Conservation (phyloP, 2,888 invertebrate genomes). For the Halictus quadricinctus region DNA sequence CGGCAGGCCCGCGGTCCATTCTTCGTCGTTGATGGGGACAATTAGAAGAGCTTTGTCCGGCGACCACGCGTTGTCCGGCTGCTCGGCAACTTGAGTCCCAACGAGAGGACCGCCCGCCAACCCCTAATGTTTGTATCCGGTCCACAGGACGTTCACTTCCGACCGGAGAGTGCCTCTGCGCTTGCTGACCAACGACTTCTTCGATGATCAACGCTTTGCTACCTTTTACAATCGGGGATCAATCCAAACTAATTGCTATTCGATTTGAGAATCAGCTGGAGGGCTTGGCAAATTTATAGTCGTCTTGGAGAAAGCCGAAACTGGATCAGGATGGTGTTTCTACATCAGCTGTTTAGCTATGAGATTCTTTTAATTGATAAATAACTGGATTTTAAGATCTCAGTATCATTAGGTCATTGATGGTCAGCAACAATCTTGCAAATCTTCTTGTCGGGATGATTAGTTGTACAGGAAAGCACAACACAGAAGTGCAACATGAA, state of each 20-base stretch:
- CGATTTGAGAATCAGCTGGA: not conserved
- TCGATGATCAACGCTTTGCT: constrained; percentile 23
- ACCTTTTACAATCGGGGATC: not conserved
- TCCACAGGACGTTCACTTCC: constrained; percentile 72
- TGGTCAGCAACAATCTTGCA: too few relatives aligned
- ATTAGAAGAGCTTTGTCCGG: constrained; percentile 79
- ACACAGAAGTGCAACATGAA: too few relatives aligned
- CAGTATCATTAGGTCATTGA: too few relatives aligned
- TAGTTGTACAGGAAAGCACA: too few relatives aligned
- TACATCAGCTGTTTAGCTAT: not conserved
- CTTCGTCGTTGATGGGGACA: constrained; percentile 78
- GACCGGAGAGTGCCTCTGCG: constrained; percentile 54
- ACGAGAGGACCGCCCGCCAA: constrained; percentile 78
- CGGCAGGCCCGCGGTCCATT: constrained; percentile 75
- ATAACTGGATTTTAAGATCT: too few relatives aligned
- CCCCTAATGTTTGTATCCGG: constrained; percentile 79
- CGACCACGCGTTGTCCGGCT: constrained; percentile 76
- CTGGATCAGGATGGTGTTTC: not conserved
- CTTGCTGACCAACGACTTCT: constrained; percentile 54
- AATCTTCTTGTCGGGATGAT: too few relatives aligned
- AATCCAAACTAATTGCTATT: not conserved
- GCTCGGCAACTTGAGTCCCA: constrained; percentile 74
- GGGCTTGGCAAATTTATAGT: not conserved
- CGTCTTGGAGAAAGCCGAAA: not conserved
- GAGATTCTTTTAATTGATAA: too few relatives aligned